Conservation (phyloP, 1,140 invertebrate genomes). For the Plectrocnemia conspersa region DNA sequence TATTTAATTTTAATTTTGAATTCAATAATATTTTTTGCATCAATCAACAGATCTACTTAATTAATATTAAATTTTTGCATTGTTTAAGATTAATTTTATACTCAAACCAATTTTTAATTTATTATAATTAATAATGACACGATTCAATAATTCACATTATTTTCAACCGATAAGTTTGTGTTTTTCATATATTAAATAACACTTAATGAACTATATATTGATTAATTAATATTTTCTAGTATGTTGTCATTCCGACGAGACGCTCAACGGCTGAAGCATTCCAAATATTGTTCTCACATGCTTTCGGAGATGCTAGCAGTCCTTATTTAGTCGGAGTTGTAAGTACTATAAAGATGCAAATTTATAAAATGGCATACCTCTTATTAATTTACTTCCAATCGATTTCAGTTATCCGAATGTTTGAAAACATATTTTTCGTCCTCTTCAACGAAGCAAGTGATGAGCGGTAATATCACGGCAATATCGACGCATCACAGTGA, state of each 20-base stretch:
- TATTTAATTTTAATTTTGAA: background rate
- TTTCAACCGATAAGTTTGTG: too few species aligned
- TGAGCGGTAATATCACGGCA: slow-evolving; percentile 20
- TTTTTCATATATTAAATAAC: too few species aligned
- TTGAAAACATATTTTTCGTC: slow-evolving; percentile 48
- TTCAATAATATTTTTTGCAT: background rate
- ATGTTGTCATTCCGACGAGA: slow-evolving; percentile 85
- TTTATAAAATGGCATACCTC: slow-evolving; percentile 8
- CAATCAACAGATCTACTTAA: background rate
- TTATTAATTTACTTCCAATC: too few species aligned
- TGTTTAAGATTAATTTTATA: too few species aligned
- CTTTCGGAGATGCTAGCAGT: slow-evolving; percentile 89
- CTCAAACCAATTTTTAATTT: too few species aligned
- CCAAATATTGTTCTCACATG: slow-evolving; percentile 90
- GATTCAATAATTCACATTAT: too few species aligned
- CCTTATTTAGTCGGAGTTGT: slow-evolving; percentile 89
- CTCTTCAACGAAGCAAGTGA: slow-evolving; percentile 26
- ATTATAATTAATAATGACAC: too few species aligned
- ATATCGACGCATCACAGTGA: slow-evolving; percentile 35
- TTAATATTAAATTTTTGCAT: background rate
- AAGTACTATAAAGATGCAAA: slow-evolving; percentile 45
- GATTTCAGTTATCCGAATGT: slow-evolving; percentile 66
- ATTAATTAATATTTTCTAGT: slow-evolving; percentile 71
- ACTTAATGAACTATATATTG: too few species aligned
- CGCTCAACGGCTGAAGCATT: slow-evolving; percentile 91